These are phyloP conservation scores for Pseudorectes ferrugineus DNA, from an alignment of 2,113 vertebrate species.

Conservation along the genomic window DNA sequence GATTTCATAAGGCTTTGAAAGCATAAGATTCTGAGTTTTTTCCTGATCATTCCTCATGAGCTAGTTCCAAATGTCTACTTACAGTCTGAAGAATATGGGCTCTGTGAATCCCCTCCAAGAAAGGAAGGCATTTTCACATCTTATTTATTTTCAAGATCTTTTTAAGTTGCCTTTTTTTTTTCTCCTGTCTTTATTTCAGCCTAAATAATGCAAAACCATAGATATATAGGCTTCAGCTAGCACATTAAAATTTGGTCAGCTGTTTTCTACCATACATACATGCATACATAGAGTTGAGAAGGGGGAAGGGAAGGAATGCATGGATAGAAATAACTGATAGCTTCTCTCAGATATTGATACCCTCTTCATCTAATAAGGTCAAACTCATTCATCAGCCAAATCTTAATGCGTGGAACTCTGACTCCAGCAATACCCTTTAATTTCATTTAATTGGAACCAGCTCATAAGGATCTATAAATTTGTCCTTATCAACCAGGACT, in stretches of 20 bases:
- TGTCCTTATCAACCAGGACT: neutral
- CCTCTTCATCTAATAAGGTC: neutral
- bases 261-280: neutral
- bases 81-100: neutral
- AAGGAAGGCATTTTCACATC: neutral
- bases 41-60: neutral
- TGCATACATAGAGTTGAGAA: neutral
- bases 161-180: neutral
- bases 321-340: neutral
- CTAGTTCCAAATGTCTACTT: neutral
- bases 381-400: neutral
- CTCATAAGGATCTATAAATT: neutral
- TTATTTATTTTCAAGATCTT: neutral
- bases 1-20: neutral
- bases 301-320: neutral
- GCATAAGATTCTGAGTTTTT: too few relatives aligned
- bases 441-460: neutral
- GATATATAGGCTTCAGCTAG: neutral
- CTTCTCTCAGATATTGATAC: neutral
- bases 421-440: neutral
- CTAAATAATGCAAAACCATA: neutral
- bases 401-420: neutral
- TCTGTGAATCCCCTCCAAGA: neutral
- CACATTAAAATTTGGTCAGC: neutral
- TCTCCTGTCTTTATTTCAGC: neutral